Evolutionary conservation across 1,140 invertebrate species (phyloP).

Genomic region (Diabrotica undecimpunctata): DNA sequence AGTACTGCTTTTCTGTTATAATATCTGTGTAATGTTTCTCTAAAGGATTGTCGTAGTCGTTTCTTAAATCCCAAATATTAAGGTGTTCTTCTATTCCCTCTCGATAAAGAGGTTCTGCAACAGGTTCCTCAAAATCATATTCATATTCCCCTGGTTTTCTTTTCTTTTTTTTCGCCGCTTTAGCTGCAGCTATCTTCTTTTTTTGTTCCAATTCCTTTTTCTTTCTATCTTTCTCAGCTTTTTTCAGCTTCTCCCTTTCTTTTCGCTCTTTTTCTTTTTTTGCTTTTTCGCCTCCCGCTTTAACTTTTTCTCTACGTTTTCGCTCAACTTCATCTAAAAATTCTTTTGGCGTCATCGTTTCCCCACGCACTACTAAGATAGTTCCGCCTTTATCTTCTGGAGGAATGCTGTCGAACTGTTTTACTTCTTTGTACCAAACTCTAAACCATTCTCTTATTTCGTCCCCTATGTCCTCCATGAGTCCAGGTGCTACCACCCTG

Average conservation of each 20-base stretch:
- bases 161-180: constrained; percentile 43
- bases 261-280: constrained; percentile 30
- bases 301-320: constrained; percentile 32
- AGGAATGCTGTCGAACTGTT: constrained; percentile 55
- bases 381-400: constrained; percentile 52
- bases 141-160: constrained; percentile 42
- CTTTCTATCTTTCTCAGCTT: constrained; percentile 31
- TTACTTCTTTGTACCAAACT: constrained; percentile 53
- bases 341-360: constrained; percentile 53
- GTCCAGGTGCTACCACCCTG: constrained; percentile 52
- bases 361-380: constrained; percentile 52
- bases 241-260: constrained; percentile 25
- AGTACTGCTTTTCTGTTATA: constrained; percentile 51
- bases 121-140: constrained; percentile 41
- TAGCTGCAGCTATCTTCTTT: constrained; percentile 40
- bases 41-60: constrained; percentile 48
- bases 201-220: constrained; percentile 33
- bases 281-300: constrained; percentile 26
- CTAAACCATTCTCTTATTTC: constrained; percentile 66
- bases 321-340: constrained; percentile 44
- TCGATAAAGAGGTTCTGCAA: constrained; percentile 41
- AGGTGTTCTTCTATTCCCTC: constrained; percentile 47
- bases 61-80: constrained; percentile 49
- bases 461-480: constrained; percentile 66
- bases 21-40: constrained; percentile 51